Evolutionary conservation across 1,140 invertebrate species (phyloP).

Genomic region (Monomorium pharaonis): DNA sequence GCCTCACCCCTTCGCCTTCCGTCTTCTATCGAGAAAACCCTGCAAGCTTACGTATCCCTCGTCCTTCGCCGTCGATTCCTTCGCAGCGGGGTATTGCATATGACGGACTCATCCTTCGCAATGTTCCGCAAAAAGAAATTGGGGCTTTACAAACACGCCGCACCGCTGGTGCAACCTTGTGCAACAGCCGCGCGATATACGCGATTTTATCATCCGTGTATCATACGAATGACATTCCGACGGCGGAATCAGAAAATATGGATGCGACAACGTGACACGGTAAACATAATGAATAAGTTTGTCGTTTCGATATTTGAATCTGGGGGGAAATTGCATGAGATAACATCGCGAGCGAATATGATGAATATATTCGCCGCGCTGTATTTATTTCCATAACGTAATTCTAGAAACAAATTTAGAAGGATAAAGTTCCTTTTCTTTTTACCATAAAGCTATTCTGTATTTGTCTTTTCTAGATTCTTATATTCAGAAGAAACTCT

Average conservation of each 20-base stretch:
- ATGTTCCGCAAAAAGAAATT: slow-evolving; percentile 26
- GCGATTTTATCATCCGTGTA: slow-evolving; percentile 15
- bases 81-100: slow-evolving; percentile 46
- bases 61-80: slow-evolving; percentile 49
- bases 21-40: slow-evolving; percentile 49
- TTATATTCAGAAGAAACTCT: background rate
- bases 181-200: background rate
- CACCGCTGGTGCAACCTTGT: background rate
- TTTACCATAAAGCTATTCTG: background rate
- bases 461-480: background rate
- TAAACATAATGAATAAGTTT: background rate
- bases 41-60: slow-evolving; percentile 53
- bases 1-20: slow-evolving; percentile 5
- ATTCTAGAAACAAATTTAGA: background rate
- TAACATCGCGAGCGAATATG: background rate
- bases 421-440: background rate
- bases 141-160: slow-evolving; percentile 1
- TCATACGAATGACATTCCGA: background rate
- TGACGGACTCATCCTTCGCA: slow-evolving; percentile 17
- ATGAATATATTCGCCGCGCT: background rate
- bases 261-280: background rate
- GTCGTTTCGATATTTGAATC: background rate
- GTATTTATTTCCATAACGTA: background rate
- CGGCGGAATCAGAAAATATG: slow-evolving; percentile 4
- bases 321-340: background rate